phyloP scores from a whole-genome alignment of 2,888 invertebrate species.

The Aethes cnicana region DNA sequence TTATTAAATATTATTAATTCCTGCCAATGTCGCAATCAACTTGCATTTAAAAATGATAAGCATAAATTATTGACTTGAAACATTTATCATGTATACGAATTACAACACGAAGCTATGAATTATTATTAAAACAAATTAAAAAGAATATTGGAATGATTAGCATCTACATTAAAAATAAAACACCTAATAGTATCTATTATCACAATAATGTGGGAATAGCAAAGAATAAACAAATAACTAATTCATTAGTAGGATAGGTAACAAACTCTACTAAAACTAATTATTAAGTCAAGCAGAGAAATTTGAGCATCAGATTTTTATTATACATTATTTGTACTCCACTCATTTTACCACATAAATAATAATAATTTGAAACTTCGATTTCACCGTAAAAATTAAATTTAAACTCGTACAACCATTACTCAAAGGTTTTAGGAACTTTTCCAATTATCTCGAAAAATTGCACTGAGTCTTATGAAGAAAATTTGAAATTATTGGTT shows the following conservation, averaged over 20 bases:
- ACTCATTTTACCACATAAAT: slow-evolving; percentile 63
- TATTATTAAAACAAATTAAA: slow-evolving; percentile 44
- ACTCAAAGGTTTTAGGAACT: slow-evolving; percentile 37
- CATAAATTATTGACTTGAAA: slow-evolving; percentile 46
- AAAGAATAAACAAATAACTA: slow-evolving; percentile 59
- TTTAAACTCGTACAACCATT: slow-evolving; percentile 29
- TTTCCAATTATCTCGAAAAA: slow-evolving; percentile 30
- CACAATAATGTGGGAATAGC: slow-evolving; percentile 53
- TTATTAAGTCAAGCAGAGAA: slow-evolving; percentile 64
- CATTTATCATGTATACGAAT: slow-evolving; percentile 46
- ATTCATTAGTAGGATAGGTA: slow-evolving; percentile 46
- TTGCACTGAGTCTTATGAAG: slow-evolving; percentile 27
- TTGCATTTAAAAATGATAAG: slow-evolving; percentile 54
- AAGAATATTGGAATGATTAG: slow-evolving; percentile 44
- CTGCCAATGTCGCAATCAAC: slow-evolving; percentile 45
- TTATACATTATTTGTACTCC: slow-evolving; percentile 45
- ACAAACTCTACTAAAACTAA: slow-evolving; percentile 56
- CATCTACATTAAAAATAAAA: slow-evolving; percentile 57
- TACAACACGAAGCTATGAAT: slow-evolving; percentile 51
- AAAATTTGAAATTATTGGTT: slow-evolving; percentile 20
- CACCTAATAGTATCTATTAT: slow-evolving; percentile 51
- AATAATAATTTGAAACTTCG: slow-evolving; percentile 69
- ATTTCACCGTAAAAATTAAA: slow-evolving; percentile 19
- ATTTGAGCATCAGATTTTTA: slow-evolving; percentile 76
- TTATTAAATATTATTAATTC: slow-evolving; percentile 7